Base-by-base conservation (phyloP, 2,797 vertebrate genomes). In the Melanogrammus aeglefinus region DNA sequence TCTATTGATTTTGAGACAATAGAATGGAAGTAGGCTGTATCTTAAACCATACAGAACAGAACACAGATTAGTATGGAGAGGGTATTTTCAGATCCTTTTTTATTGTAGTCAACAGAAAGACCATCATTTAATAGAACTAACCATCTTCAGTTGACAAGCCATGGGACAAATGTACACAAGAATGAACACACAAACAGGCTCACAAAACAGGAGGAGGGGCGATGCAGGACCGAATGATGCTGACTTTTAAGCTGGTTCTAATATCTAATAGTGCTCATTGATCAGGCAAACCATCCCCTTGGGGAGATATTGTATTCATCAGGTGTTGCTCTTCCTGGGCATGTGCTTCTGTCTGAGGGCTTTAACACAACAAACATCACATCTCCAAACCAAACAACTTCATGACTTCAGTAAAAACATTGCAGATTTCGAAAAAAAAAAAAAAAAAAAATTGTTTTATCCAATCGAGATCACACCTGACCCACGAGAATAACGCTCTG, bases 101-200 rank as follows among this genome's bases (percentile, higher is more conserved):
- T 8, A 63, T 63, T 63, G 18, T n/a, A 24, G 57, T 8, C 63
- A 69, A 24, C 63, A 69, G 63, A 69, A 69, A 69, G 63, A n/a
- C 24, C 63, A 69, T 27, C 24, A 69, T 27, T 69, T 27, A 10
- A 69, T 12, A 66, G 63, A 69, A 69, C 63, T 5, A 69, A 69
- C 63, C 63, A 69, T 27, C 63, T 27, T 27, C 63, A 27, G 24
- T 69, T 9, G n/a, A 69, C 63, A 69, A 12, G n/a, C 24, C 27
- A 69, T 27, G 47, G 47, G 57, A 63, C 57, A 63, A 63, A 63
- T 63, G 57, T 63, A 63, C 57, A 63, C 57, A 63, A 63, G 18
- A 63, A 8, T n/a, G 16, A 63, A 63, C 57, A 63, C 57, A 63
- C 57, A 63, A 63, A 63, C 21, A 57, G 51, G n/a, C 51, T 5